Conservation (phyloP, 2,113 vertebrate species). For the Cairina moschata region DNA sequence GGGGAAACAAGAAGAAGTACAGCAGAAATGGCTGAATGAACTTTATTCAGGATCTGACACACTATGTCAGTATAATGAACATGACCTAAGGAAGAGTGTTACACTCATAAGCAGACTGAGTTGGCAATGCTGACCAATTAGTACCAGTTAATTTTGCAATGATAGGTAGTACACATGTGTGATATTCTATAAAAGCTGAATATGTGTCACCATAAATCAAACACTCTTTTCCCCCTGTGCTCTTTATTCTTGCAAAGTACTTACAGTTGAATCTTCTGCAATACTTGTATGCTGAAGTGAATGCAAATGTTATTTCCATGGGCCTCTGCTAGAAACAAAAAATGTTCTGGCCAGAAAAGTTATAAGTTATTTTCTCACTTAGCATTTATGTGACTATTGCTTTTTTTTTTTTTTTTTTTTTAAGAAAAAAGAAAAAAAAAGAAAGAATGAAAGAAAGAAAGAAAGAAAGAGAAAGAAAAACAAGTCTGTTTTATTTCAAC, state of each 20-base stretch:
- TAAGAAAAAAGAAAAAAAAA: too few species aligned
- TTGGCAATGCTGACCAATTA: slow-evolving; percentile 76
- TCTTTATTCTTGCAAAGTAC: slow-evolving; percentile 32
- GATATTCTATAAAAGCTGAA: slow-evolving; percentile 71
- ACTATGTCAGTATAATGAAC: slow-evolving; percentile 55
- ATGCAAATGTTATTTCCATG: slow-evolving; percentile 8
- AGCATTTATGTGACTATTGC: neutral
- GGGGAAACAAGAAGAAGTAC: slow-evolving; percentile 33
- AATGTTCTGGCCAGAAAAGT: neutral
- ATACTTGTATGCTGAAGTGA: neutral
- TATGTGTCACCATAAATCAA: slow-evolving; percentile 67
- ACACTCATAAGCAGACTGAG: slow-evolving; percentile 49
- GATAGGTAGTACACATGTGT: slow-evolving; percentile 63
- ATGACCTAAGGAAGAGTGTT: slow-evolving; percentile 45
- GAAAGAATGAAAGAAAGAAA: too few species aligned
- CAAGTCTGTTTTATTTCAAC: neutral
- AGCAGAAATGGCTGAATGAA: slow-evolving; percentile 31
- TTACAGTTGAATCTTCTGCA: slow-evolving; percentile 52
- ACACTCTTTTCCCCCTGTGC: slow-evolving; percentile 12
- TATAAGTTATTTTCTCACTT: neutral
- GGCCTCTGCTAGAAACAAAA: slow-evolving; percentile 12
- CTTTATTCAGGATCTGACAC: slow-evolving; percentile 58
- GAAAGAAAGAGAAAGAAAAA: neutral
- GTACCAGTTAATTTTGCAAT: slow-evolving; percentile 71
- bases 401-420: too few species aligned